Conservation (phyloP, 2,888 invertebrate species). For the Masnerella sp. region DNA sequence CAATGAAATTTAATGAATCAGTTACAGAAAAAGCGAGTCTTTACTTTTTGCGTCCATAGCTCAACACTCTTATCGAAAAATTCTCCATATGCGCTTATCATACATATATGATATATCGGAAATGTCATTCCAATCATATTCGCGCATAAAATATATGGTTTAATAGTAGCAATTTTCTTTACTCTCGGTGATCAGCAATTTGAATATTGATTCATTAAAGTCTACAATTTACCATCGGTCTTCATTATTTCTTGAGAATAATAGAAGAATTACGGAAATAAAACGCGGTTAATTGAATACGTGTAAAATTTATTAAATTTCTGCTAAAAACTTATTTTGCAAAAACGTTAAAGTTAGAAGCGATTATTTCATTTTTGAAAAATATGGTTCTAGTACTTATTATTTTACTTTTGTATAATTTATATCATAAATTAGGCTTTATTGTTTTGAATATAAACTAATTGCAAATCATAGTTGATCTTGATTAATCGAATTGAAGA, state of each 20-base stretch:
- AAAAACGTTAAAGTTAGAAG: too few species aligned
- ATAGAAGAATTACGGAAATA: too few species aligned
- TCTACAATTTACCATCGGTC: slow-evolving; percentile 30
- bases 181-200: slow-evolving; percentile 38
- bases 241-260: too few species aligned
- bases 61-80: slow-evolving; percentile 45
- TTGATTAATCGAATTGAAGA: too few species aligned
- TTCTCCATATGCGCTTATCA: slow-evolving; percentile 39
- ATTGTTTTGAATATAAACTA: too few species aligned
- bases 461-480: too few species aligned
- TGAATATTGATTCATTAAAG: slow-evolving; percentile 50
- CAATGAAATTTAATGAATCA: slow-evolving; percentile 54
- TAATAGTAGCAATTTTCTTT: slow-evolving; percentile 49
- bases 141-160: slow-evolving; percentile 49
- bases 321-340: too few species aligned
- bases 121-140: slow-evolving; percentile 52
- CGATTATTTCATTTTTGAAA: too few species aligned
- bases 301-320: neutral
- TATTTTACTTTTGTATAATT: too few species aligned
- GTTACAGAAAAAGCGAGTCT: slow-evolving; percentile 36
- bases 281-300: neutral
- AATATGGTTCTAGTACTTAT: too few species aligned
- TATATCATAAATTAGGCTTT: too few species aligned
- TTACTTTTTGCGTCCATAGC: slow-evolving; percentile 16
- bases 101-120: slow-evolving; percentile 50